Base-by-base conservation (phyloP, 2,888 invertebrate genomes). In the Phymatocera aterrima region DNA sequence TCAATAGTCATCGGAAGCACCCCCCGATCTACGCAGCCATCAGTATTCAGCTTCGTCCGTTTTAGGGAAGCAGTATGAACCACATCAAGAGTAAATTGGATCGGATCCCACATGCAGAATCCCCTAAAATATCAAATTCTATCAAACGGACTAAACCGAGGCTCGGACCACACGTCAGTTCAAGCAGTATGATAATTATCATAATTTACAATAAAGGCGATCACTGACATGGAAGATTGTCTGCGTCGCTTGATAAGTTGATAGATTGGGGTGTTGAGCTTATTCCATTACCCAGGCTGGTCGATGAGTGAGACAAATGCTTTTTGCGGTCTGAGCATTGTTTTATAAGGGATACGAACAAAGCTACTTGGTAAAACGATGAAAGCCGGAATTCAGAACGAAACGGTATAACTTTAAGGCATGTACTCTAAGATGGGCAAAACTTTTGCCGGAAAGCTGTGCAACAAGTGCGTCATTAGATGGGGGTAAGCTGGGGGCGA, bases 391-490 rank as follows among this genome's bases (percentile, higher is more conserved):
- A 64, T n/a, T 64, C 37, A n/a, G 15, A 37, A 34, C 24, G 15
- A 43, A 43, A 15, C 4, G 40, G 8, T 40, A 28, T 68, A 68
- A 24, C 51, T 70, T 37, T 6, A 68, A 21, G 68, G 68, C 51
- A 31, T 31, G 51, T 51, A 43, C 72, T 72, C 48, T 72, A 72
- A 72, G 72, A 72, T 21, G 74, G 79, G 61, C 79, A 80, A 79
- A 79, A 81, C 80, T 81, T 80, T 77, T 70, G 68, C 79, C 70
- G 51, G 70, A 37, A 78, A 34, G 64, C 77, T 80, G 84, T 83
- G 90, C 90, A 90, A 90, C 90, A 90, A 90, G 90, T 90, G 90
- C 86, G 87, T 89, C 90, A 90, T 90, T 89, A 90, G 89, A 87
- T 88, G 85, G 86, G 85, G 84, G 85, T 85, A 84, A 82, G 84